A percentile compares a stretch with the other conserved stretches of the same genome.
Conservation (phyloP, 2,888 invertebrate species). For the Phytoseiulus persimilis region DNA sequence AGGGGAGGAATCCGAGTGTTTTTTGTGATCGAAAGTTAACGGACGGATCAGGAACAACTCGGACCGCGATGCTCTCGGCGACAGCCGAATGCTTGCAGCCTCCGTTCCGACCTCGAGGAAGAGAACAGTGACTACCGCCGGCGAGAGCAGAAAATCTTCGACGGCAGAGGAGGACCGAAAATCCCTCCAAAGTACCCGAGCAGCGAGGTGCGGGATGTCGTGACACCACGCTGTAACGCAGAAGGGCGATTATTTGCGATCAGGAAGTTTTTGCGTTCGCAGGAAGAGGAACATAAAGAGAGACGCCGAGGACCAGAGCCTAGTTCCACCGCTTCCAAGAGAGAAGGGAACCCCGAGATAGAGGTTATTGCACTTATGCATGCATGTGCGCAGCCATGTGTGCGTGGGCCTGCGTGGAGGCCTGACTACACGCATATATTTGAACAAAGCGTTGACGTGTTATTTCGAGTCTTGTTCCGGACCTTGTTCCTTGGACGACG, state of each 20-base stretch:
- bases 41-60: too few species aligned
- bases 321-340: neutral
- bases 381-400: neutral
- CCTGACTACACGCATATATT: neutral
- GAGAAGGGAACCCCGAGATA: neutral
- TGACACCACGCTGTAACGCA: neutral
- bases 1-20: too few species aligned
- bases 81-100: too few species aligned
- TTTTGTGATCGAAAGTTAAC: too few species aligned
- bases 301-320: neutral
- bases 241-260: neutral
- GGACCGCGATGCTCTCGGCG: too few species aligned
- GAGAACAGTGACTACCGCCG: too few species aligned
- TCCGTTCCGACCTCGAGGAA: too few species aligned
- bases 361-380: neutral
- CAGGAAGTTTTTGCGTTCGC: neutral
- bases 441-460: neutral
- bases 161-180: neutral
- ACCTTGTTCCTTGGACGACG: neutral
- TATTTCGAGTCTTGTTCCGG: neutral
- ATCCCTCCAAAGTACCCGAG: neutral
- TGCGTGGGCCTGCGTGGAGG: neutral
- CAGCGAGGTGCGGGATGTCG: neutral
- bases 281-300: neutral
- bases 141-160: neutral